phyloP scores from a whole-genome alignment of 2,797 vertebrate species.

The Sciurus vulgaris region DNA sequence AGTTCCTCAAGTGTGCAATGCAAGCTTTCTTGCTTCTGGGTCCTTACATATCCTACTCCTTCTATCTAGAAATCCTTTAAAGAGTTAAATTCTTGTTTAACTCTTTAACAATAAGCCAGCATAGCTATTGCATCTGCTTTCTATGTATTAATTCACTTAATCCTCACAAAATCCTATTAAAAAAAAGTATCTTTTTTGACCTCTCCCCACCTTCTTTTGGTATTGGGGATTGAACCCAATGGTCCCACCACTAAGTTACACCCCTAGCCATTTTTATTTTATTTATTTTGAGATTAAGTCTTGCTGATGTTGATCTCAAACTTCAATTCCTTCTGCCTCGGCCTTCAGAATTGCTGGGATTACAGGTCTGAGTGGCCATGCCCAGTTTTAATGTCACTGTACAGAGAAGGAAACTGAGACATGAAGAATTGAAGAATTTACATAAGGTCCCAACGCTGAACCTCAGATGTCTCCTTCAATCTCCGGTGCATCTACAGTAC shows the following conservation, averaged over 20 bases:
- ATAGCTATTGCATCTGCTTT: neutral
- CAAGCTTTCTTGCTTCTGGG: neutral
- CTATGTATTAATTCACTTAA: neutral
- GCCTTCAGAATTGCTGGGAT: too few relatives aligned
- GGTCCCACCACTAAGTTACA: too few relatives aligned
- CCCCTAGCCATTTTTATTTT: too few relatives aligned
- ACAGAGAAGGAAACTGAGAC: neutral
- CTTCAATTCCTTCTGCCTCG: too few relatives aligned
- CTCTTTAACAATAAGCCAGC: neutral
- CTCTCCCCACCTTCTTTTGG: too few relatives aligned
- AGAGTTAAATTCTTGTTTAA: neutral
- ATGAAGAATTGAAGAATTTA: neutral
- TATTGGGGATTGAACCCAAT: too few relatives aligned
- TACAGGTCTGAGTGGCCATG: too few relatives aligned
- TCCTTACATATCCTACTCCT: neutral
- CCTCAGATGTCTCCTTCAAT: neutral
- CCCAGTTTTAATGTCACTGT: neutral
- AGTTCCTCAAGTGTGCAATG: neutral
- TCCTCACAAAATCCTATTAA: neutral
- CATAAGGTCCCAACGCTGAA: neutral
- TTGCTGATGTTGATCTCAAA: too few relatives aligned
- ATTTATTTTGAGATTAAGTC: too few relatives aligned
- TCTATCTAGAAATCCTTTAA: neutral
- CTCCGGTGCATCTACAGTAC: neutral
- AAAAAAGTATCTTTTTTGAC: neutral